Percentiles rank a stretch among this genome's conserved stretches.
These are phyloP conservation scores for Platysternon megacephalum DNA, from an alignment of 2,113 vertebrate genomes.

Conservation along the genomic window DNA sequence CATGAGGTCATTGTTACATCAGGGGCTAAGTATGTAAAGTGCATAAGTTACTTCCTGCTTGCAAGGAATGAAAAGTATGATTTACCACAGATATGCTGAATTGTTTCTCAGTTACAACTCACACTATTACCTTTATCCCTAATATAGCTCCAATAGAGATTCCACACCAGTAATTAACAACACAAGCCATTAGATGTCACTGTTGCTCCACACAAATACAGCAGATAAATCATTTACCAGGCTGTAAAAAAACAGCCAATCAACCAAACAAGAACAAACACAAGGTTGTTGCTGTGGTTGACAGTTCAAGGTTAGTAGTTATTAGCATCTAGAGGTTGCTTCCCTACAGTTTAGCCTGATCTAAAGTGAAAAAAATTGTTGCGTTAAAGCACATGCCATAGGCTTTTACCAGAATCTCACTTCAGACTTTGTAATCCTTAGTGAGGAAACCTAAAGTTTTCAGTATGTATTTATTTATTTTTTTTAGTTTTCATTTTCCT, in stretches of 20 bases:
- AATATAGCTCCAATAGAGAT: not conserved
- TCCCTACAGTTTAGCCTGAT: not conserved
- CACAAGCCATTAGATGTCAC: conserved; percentile 72
- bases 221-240: conserved; percentile 60
- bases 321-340: not conserved
- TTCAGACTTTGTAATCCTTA: too few species aligned
- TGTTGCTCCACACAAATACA: conserved; percentile 41
- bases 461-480: too few species aligned
- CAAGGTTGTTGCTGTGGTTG: not conserved
- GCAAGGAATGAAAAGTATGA: not conserved
- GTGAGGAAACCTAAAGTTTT: too few species aligned
- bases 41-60: not conserved
- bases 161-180: conserved; percentile 21
- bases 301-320: not conserved
- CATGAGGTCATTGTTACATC: not conserved
- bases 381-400: not conserved
- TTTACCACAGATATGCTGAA: not conserved
- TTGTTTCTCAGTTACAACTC: not conserved
- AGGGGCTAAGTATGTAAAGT: not conserved
- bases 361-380: not conserved
- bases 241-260: conserved; percentile 67
- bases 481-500: too few species aligned
- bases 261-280: not conserved
- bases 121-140: not conserved
- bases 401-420: too few species aligned